Evolutionary conservation across 1,140 invertebrate genomes (phyloP).

Genomic region (Drosophila teissieri): DNA sequence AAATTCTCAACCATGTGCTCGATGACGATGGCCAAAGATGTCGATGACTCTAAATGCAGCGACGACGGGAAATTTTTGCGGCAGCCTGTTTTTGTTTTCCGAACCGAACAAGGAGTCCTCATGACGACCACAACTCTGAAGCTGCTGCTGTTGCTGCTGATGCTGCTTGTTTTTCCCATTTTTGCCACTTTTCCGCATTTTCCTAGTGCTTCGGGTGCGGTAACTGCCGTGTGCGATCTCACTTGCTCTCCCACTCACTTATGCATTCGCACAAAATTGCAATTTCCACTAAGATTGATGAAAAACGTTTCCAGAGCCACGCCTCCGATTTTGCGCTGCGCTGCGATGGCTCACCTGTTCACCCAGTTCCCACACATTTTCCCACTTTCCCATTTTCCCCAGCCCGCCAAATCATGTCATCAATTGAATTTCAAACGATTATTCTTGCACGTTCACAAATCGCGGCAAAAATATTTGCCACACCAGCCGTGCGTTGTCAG

Average conservation of each 20-base stretch:
- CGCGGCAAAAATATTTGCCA: constrained; percentile 68
- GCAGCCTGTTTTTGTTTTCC: constrained; percentile 54
- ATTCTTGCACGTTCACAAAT: constrained; percentile 78
- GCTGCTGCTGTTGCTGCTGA: constrained; percentile 14
- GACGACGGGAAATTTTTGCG: constrained; percentile 40
- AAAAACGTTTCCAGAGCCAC: constrained; percentile 63
- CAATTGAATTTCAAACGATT: constrained; percentile 82
- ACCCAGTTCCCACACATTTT: constrained; percentile 1
- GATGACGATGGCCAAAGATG: constrained; percentile 30
- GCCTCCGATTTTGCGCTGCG: constrained; percentile 10
- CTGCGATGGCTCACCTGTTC: constrained; percentile 41
- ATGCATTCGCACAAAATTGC: constrained; percentile 80
- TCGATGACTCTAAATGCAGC: constrained; percentile 35
- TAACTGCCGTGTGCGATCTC: constrained; percentile 4
- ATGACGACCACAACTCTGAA: constrained; percentile 36
- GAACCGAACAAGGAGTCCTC: constrained; percentile 32
- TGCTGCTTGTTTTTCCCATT: constrained; percentile 48
- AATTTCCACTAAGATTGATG: constrained; percentile 83
- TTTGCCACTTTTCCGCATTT: constrained; percentile 34
- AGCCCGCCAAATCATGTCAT: constrained; percentile 77
- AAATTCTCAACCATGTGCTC: constrained; percentile 45
- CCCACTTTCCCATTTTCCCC: constrained; percentile 6
- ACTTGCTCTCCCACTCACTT: constrained; percentile 52
- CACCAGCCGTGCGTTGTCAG: constrained; percentile 46
- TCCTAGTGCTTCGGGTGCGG: constrained; percentile 5